phyloP scores from a whole-genome alignment of 2,113 vertebrate genomes.

The Chauna torquata region DNA sequence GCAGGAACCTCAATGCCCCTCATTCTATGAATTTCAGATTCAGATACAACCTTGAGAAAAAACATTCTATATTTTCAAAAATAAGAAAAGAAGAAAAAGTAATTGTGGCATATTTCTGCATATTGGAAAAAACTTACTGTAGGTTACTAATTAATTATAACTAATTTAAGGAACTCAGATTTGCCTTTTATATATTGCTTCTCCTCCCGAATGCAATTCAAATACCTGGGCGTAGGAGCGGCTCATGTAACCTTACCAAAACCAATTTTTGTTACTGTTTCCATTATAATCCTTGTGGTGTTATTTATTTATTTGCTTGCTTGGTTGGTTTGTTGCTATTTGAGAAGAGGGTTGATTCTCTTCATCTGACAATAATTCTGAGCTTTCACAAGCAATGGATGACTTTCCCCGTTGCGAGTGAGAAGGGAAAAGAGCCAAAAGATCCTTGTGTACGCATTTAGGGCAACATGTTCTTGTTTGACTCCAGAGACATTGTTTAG shows the following conservation, averaged over 20 bases:
- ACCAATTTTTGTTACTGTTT: neutral
- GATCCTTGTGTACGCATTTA: neutral
- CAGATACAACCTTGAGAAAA: neutral
- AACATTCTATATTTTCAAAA: neutral
- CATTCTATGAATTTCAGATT: neutral
- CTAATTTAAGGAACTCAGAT: neutral
- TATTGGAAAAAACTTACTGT: neutral
- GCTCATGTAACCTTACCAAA: neutral
- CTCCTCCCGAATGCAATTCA: neutral
- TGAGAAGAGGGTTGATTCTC: neutral
- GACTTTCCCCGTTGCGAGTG: neutral
- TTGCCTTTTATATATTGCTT: neutral
- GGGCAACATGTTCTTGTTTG: neutral
- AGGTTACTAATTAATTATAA: neutral
- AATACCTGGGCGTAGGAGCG: neutral
- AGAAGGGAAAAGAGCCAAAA: neutral
- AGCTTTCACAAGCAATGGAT: neutral
- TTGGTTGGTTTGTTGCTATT: neutral
- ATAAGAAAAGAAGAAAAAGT: neutral
- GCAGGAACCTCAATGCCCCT: neutral
- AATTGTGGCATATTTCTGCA: neutral
- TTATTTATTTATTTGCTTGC: accelerated
- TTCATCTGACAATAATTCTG: neutral
- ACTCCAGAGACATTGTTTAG: neutral
- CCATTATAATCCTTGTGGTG: neutral